Base-by-base conservation (phyloP, 2,113 vertebrate genomes). In the Aegypius monachus region DNA sequence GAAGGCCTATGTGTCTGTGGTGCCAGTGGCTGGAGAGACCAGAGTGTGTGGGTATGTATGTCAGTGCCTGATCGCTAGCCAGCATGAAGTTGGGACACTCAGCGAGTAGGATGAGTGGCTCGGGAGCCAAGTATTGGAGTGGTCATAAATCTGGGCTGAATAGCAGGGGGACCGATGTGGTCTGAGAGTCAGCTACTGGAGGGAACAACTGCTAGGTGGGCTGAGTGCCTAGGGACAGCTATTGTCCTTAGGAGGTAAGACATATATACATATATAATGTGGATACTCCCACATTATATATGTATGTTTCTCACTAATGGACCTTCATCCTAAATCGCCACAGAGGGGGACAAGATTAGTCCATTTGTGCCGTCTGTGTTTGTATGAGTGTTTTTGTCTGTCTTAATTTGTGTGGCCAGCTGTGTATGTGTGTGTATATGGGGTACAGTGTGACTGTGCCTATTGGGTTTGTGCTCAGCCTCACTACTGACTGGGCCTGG, bases 51-150 rank as follows among this genome's bases (percentile, higher is more conserved):
- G 20, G 15, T 21, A 31, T 8, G 9, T 38, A 18, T 23, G 31
- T 42, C 18, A 26, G 16, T 1, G 6, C 16, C 13, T 9, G 48
- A 43, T n/a, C 2, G 1, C 5, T n/a, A 70, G 55, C 11, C 17
- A 55, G 19, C 10, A 43, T 45, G 42, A 43, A 53, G n/a, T 3
- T 53, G 59, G 11, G 38, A 16, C 48, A 31, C 11, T 42, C 38
- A 40, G 53, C 19, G 1, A 71, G 32, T 15, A 40, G 32, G n/a
- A 19, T 18, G 16, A 86, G 7, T 11, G 23, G 6, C 22, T 53
- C 48, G 20, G 43, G n/a, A 73, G 8, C 1, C 65, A 21, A 7
- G 43, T 73, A 16, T 16, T 74, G 27, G 20, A 74, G 32, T 26
- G 20, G 7, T 10, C 23, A 22, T 63, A 74, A 74, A 36, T 82